Conservation (phyloP, 1,140 invertebrate genomes). For the Popillia japonica region DNA sequence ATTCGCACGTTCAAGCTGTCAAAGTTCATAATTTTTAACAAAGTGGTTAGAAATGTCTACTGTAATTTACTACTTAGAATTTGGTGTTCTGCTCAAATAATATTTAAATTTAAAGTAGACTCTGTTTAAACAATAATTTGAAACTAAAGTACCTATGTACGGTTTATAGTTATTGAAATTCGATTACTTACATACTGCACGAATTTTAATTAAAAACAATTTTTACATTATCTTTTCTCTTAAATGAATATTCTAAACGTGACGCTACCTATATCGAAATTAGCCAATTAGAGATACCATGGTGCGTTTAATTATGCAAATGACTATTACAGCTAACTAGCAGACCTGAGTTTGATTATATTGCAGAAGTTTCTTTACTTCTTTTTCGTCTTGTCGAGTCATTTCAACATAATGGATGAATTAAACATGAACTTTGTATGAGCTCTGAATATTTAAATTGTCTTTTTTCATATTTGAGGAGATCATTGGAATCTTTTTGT, state of each 20-base stretch:
- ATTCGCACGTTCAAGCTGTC: too few relatives aligned
- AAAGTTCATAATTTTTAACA: too few relatives aligned
- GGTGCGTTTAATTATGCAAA: neutral
- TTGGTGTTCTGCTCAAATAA: too few relatives aligned
- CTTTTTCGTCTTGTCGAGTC: neutral
- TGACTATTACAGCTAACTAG: constrained; percentile 1
- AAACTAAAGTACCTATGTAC: neutral
- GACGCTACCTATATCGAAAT: neutral
- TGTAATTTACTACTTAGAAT: too few relatives aligned
- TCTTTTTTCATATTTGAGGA: neutral
- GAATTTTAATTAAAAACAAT: neutral
- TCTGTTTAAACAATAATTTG: too few relatives aligned
- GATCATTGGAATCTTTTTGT: neutral
- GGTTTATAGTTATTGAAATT: too few relatives aligned
- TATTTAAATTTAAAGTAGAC: too few relatives aligned
- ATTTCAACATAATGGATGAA: neutral
- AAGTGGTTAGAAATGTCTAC: too few relatives aligned
- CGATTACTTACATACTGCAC: too few relatives aligned
- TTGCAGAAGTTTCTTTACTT: neutral
- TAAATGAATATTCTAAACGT: neutral
- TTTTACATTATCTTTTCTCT: neutral
- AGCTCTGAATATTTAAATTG: neutral
- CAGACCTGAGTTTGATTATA: neutral
- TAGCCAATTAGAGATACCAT: neutral
- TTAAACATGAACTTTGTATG: constrained; percentile 9